Base-by-base conservation (phyloP, 2,797 vertebrate species). In the Forpus xanthops region DNA sequence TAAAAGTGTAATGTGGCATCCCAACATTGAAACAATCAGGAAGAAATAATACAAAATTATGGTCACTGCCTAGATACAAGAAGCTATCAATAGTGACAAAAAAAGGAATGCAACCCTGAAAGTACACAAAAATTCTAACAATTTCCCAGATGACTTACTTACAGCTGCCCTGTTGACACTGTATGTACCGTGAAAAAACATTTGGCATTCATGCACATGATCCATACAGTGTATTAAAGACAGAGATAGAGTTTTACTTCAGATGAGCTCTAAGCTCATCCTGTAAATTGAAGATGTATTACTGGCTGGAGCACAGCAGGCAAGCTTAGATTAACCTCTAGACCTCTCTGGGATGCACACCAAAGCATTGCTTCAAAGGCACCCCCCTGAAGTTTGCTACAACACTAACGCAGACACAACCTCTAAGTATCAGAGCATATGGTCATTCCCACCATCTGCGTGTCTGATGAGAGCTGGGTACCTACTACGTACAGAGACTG, bases 191-290 rank as follows among this genome's bases (percentile, higher is more conserved):
- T 83, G 70, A 66, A 77, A 85, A 76, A 11, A 67, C 11, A 41
- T 44, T 12, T 70, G 70, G 19, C 9, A 5, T 53, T 47, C 7
- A 18, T 4, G 16, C 27, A 55, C 0, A 0, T 3, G 19, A 23
- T 15, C 44, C 12, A 27, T 8, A 39, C 0, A 8, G 25, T 6
- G 27, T 45, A 50, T 49, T 61, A 41, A 66, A 61, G 31, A 27
- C 44, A 66, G 39, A 64, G 71, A 47, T 0, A 45, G 14, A 25
- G 35, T 41, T 80, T 88, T 42, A 31, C 39, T 39, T 11, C 5
- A 16, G 42, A 71, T 0, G 2, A 62, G 20, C 67, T 53, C 16
- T 44, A 41, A 55, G 23, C 39, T 85, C 45, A 16, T 41, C 20
- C 50, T 33, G 18, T 17, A 35, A 42, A 41, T 0, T 44, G 18